Percentiles rank a stretch among this genome's conserved stretches.
Conservation (phyloP, 2,888 invertebrate species). For the Dorcus parallelipipedus region DNA sequence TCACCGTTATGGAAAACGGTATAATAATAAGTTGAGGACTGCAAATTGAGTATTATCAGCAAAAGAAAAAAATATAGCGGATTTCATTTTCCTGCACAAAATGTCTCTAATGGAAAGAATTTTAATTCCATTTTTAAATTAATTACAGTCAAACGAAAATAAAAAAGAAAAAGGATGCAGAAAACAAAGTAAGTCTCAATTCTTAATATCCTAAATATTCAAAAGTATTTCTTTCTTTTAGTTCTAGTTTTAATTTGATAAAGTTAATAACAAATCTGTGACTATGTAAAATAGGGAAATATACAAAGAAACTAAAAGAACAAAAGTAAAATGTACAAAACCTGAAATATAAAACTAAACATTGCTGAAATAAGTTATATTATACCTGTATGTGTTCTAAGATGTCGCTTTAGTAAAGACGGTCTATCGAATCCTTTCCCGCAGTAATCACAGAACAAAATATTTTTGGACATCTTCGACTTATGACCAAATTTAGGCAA, state of each 20-base stretch:
- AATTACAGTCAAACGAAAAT: too few relatives aligned
- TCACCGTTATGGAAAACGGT: too few relatives aligned
- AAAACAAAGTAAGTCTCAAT: background rate
- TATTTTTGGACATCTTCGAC: slow-evolving; percentile 9
- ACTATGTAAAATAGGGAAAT: background rate
- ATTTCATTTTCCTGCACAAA: too few relatives aligned
- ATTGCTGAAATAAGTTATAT: background rate
- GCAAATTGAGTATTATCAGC: too few relatives aligned
- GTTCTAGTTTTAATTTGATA: too few relatives aligned
- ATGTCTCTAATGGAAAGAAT: too few relatives aligned
- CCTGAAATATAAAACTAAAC: background rate
- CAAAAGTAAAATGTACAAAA: background rate
- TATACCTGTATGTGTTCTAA: slow-evolving; percentile 88
- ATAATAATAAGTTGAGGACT: too few relatives aligned
- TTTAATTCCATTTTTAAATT: too few relatives aligned
- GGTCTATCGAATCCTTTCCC: slow-evolving; percentile 90
- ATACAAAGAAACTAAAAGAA: background rate
- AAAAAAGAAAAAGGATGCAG: background rate
- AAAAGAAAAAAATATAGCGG: too few relatives aligned
- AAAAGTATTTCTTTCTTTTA: too few relatives aligned
- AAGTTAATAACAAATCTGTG: background rate
- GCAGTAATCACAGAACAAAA: slow-evolving; percentile 81
- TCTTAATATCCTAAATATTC: background rate
- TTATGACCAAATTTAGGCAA: slow-evolving; percentile 14
- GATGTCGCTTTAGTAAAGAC: slow-evolving; percentile 83